Evolutionary conservation across 2,888 invertebrate species (phyloP).

Genomic region (Oeneis ivallda): DNA sequence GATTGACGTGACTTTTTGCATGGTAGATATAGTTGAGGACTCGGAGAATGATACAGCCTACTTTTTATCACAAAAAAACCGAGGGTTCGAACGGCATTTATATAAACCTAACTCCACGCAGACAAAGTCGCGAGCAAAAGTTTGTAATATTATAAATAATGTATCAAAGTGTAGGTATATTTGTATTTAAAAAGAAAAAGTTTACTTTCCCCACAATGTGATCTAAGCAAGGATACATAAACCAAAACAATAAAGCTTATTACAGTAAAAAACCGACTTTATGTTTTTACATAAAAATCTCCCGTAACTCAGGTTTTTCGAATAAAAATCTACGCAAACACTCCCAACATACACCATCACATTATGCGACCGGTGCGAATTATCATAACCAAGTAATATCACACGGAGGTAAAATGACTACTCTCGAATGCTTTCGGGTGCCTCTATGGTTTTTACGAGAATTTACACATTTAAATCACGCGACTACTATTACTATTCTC

Average conservation of each 20-base stretch:
- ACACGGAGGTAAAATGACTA: conserved; percentile 39
- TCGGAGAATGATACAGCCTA: too few relatives aligned
- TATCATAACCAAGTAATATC: conserved; percentile 72
- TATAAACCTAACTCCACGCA: too few relatives aligned
- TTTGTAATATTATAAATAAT: too few relatives aligned
- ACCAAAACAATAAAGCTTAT: conserved; percentile 41
- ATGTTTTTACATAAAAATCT: conserved; percentile 54
- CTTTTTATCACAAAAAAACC: too few relatives aligned
- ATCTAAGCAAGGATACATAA: conserved; percentile 26
- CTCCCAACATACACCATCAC: conserved; percentile 62
- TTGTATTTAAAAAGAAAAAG: not conserved
- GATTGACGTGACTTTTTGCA: too few relatives aligned
- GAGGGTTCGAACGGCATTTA: too few relatives aligned
- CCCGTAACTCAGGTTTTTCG: conserved; percentile 59
- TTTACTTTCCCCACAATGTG: not conserved
- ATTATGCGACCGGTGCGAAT: conserved; percentile 73
- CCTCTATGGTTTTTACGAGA: conserved; percentile 38
- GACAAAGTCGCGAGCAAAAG: too few relatives aligned
- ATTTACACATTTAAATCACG: conserved; percentile 4
- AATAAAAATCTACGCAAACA: conserved; percentile 62
- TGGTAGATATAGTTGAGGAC: too few relatives aligned
- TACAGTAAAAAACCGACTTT: conserved; percentile 32
- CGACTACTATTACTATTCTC: too few relatives aligned
- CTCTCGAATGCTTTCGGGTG: conserved; percentile 40
- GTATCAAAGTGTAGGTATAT: too few relatives aligned